Base-by-base conservation (phyloP, 2,888 invertebrate species). In the Linyphia triangularis region DNA sequence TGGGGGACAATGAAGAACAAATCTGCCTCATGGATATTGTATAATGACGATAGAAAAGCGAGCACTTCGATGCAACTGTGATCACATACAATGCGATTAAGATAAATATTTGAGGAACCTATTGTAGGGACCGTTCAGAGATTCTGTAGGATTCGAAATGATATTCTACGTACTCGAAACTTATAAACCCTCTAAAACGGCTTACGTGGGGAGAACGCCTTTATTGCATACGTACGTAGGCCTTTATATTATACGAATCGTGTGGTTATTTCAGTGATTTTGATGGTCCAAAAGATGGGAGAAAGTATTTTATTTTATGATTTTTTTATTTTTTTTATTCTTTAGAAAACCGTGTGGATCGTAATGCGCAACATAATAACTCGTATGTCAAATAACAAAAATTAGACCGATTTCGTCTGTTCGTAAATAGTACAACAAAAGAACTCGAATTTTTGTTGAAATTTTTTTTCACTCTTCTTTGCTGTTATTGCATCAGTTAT, bases 31-130 rank as follows among this genome's bases (percentile, higher is more conserved):
- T 40, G 72, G 28, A 40, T 72, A 72, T 43, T 61, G 40, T 72
- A 61, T 82, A 61, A 72, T 59, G 72, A 43, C 82, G 16, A 6
- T 22, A 61, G 24, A 10, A 43, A 51, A 43, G 72, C 33, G 16
- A 16, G 40, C 26, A 51, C 33, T 57, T 59, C 26, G 69, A 78
- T 69, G 40, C 30, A 1, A 10, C 37, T 77, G 65, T 85, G 85
- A 85, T 85, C 85, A 77, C 70, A 65, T 78, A 28, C 57, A 67
- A 61, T 75, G 85, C 77, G 61, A 61, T 85, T 85, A 85, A 28
- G 59, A 69, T 85, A 78, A 85, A 85, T 85, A 85, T 85, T 85
- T 85, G 59, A 85, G 61, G 10, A 16, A 61, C 61, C 33, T 69
- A 85, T 70, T 77, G 69, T 85, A 22, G 33, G 59, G 37, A 63